phyloP scores from a whole-genome alignment of 1,140 invertebrate genomes.

The Carcinoscorpius rotundicauda region DNA sequence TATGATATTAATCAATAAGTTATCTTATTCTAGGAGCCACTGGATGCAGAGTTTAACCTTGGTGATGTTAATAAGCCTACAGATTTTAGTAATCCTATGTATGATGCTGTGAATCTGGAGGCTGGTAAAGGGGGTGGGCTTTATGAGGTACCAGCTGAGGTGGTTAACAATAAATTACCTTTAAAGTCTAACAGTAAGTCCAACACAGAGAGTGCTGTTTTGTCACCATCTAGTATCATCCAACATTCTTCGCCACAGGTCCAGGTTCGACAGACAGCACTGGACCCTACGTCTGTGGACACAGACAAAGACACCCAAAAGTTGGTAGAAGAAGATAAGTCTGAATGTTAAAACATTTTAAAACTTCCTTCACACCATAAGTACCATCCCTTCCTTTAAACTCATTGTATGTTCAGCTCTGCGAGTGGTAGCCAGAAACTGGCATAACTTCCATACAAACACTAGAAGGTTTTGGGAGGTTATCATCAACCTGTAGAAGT shows the following conservation, averaged over 20 bases:
- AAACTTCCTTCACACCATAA: no score
- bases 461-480: no score
- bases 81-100: constrained; percentile 94
- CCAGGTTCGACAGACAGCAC: constrained; percentile 55
- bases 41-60: constrained; percentile 63
- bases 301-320: constrained; percentile 85
- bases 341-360: constrained; percentile 32
- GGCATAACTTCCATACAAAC: no score
- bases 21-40: constrained; percentile 37
- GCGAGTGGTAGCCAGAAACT: no score
- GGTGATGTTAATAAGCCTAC: constrained; percentile 59
- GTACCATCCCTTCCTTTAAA: no score
- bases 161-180: constrained; percentile 45
- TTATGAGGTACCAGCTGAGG: constrained; percentile 57
- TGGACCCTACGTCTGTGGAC: constrained; percentile 66
- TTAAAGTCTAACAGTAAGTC: constrained; percentile 34
- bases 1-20: neutral
- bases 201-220: constrained; percentile 40
- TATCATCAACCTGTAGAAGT: no score
- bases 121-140: constrained; percentile 18
- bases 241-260: constrained; percentile 55
- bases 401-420: no score
- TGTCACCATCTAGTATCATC: constrained; percentile 64
- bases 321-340: constrained; percentile 69
- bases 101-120: constrained; percentile 51